A percentile compares a stretch with the other conserved stretches of the same genome.
Conservation (phyloP, 1,140 invertebrate genomes). For the Cylas formicarius region DNA sequence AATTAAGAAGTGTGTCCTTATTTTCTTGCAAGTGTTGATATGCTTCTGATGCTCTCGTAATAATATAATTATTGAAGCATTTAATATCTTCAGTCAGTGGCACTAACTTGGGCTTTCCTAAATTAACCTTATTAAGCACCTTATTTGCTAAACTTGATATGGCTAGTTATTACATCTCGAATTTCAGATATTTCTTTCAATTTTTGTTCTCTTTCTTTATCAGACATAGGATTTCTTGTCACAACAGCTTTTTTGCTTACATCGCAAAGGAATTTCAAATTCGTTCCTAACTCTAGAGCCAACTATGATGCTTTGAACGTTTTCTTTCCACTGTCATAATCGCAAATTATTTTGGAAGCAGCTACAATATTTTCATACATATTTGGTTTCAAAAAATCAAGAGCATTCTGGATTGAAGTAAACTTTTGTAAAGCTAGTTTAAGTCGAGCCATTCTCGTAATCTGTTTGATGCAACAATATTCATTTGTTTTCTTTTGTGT, state of each 20-base stretch:
- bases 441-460: conserved; percentile 21
- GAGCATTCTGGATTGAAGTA: neutral
- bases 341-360: conserved; percentile 21
- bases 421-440: conserved; percentile 9
- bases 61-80: conserved; percentile 9
- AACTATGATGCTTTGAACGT: conserved; percentile 20
- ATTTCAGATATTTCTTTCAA: conserved; percentile 16
- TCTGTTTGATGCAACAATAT: conserved; percentile 17
- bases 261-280: conserved; percentile 23
- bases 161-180: conserved; percentile 14
- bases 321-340: conserved; percentile 14
- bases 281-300: conserved; percentile 20
- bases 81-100: conserved; percentile 20
- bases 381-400: conserved; percentile 19
- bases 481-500: conserved; percentile 23
- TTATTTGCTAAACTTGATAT: conserved; percentile 26
- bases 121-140: conserved; percentile 17
- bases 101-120: conserved; percentile 15
- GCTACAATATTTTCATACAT: conserved; percentile 16
- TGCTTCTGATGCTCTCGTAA: conserved; percentile 10
- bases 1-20: conserved; percentile 7
- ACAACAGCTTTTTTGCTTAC: conserved; percentile 20
- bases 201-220: conserved; percentile 10
- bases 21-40: conserved; percentile 12
- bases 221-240: conserved; percentile 17